A percentile compares a stretch with the other conserved stretches of the same genome.
Evolutionary conservation across 2,797 vertebrate species (phyloP).

Genomic region (Sebastes oblongus): DNA sequence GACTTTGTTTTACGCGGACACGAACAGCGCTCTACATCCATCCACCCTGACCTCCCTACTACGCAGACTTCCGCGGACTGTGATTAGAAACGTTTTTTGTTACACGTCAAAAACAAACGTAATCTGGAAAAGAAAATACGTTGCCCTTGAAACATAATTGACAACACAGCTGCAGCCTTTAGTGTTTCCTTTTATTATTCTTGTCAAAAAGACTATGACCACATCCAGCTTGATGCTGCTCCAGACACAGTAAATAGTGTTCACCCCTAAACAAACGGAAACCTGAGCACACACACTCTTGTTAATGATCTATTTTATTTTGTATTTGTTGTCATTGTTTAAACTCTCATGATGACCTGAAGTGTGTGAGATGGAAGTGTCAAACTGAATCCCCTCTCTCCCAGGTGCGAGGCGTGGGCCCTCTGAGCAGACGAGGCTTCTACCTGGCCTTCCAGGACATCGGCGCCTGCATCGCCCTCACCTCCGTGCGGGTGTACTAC

Average conservation of each 20-base stretch:
- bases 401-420: conserved; percentile 90
- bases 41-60: background rate
- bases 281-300: background rate
- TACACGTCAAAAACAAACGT: background rate
- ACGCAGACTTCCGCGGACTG: background rate
- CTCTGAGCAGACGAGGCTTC: conserved; percentile 89
- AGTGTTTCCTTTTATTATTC: background rate
- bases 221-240: background rate
- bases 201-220: background rate
- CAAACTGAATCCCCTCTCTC: background rate
- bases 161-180: background rate
- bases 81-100: background rate
- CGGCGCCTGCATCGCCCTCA: conserved; percentile 88
- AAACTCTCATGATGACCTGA: background rate
- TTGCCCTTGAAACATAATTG: background rate
- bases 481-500: conserved; percentile 94
- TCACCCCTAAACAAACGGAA: too few relatives aligned
- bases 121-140: background rate
- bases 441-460: conserved; percentile 89
- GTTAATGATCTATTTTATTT: background rate
- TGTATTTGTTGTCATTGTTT: background rate
- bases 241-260: background rate
- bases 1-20: background rate
- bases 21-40: background rate
- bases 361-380: background rate